These are phyloP conservation scores for Leptinotarsa tumamoca DNA, from an alignment of 2,888 invertebrate species.

Conservation along the genomic window DNA sequence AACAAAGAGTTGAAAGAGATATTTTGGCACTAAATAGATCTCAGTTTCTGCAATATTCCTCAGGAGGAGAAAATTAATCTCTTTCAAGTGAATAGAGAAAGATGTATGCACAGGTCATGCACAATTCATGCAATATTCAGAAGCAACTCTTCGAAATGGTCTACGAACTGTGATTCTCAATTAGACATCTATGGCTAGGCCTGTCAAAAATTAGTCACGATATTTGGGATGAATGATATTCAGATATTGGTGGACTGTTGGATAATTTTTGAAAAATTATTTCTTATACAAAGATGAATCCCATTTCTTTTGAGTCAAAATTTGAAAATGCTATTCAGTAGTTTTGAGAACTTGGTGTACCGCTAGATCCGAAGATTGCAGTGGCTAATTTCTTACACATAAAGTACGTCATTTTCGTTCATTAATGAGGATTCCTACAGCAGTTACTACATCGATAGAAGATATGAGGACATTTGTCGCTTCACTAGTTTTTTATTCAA, in stretches of 20 bases:
- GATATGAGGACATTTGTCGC: background rate
- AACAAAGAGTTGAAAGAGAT: background rate
- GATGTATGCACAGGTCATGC: background rate
- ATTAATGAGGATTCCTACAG: background rate
- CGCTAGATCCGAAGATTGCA: background rate
- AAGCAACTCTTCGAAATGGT: background rate
- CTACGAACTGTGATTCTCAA: background rate
- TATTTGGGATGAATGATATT: slow-evolving; percentile 7
- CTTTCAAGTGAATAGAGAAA: background rate
- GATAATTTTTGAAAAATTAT: slow-evolving; percentile 2
- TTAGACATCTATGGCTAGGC: background rate
- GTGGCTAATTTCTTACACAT: background rate
- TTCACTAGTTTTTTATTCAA: background rate
- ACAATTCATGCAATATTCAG: background rate
- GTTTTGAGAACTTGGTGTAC: background rate
- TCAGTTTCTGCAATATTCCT: background rate
- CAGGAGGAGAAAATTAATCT: background rate
- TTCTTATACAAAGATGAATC: background rate
- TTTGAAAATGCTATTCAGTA: slow-evolving; percentile 3
- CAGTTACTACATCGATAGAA: background rate
- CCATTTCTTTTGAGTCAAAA: background rate
- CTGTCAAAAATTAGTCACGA: background rate
- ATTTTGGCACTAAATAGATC: background rate
- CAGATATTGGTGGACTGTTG: background rate
- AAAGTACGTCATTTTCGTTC: background rate